These are phyloP conservation scores for Pinna nobilis DNA, from an alignment of 1,140 invertebrate genomes.

Conservation along the genomic window DNA sequence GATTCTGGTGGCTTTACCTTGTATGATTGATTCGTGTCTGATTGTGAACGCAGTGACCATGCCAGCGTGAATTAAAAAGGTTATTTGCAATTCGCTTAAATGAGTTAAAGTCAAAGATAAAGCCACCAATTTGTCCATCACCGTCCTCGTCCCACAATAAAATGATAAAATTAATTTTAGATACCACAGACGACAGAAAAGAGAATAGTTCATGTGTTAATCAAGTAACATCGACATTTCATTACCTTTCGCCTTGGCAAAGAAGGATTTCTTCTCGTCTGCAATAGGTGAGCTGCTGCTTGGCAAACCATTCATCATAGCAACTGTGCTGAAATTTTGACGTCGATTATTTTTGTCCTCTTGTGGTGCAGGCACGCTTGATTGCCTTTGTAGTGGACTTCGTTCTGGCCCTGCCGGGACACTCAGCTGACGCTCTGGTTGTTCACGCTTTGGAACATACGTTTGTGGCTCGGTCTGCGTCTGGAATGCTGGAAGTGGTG, in stretches of 20 bases:
- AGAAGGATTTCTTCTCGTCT: conserved; percentile 20
- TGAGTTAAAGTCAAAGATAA: no score
- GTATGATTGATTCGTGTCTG: no score
- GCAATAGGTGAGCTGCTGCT: conserved; percentile 11
- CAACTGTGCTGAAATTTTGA: neutral
- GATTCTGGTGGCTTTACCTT: no score
- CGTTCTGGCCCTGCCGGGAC: neutral
- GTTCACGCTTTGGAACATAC: neutral
- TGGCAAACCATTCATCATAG: conserved; percentile 17
- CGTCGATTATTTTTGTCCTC: conserved; percentile 2
- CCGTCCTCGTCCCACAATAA: no score
- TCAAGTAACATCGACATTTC: no score
- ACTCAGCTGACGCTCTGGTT: neutral
- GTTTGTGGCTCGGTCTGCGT: neutral
- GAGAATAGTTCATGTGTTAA: no score
- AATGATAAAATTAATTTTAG: no score
- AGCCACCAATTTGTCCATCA: no score
- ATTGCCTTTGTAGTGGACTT: conserved; percentile 13
- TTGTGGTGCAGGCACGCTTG: neutral
- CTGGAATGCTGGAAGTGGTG: neutral
- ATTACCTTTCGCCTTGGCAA: conserved; percentile 18
- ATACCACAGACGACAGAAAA: no score
- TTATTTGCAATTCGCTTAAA: no score
- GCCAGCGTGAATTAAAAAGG: no score
- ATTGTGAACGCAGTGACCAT: no score